Evolutionary conservation across 2,888 invertebrate genomes (phyloP), one percentile per base, ranked within the genome.

Genomic region (Sicus ferrugineus): DNA sequence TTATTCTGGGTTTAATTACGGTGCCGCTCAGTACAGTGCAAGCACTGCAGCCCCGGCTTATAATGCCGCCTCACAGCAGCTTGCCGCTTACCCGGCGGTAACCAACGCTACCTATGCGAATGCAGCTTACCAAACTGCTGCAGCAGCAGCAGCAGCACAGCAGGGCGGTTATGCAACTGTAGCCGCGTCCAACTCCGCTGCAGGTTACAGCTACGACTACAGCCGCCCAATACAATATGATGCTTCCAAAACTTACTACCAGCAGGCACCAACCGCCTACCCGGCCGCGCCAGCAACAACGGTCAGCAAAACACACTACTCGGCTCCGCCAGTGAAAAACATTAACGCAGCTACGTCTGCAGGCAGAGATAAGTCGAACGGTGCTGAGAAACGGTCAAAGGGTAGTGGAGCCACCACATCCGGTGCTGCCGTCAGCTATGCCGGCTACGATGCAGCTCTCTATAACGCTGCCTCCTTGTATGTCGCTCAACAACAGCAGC

Each of bases 381-480:
- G 81, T 4, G 75, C 77, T 30, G 80, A 79, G 26, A 67, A 74
- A 63, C 64, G 72, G 46, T 69, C 62, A 19, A 67, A 67, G 28
- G 74, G 79, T 2, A 82, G 74, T 38, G 84, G 83, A 73, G 85
- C 87, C 83, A 88, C 88, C 81, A 87, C 90, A 80, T 85, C 88
- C 85, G 88, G 89, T 79, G 90, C 90, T 81, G 89, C 90, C 83
- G 90, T 90, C 79, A 88, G 89, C 76, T 93, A 91, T 87, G 91
- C 93, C 81, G 95, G 95, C 82, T 97, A 96, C 87, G 96, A 97
- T 88, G 93, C 96, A 77, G 97, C 97, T 78, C 89, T 97, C 76
- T 97, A 97, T 88, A 96, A 94, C 86, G 97, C 96, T 75, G 96
- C 96, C 75, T 94, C 95, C 73, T 93, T 94, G 91, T 97, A 95